Evolutionary conservation across 2,113 vertebrate species (phyloP), one percentile per base, ranked within the genome.

Genomic region (Oreocharis arfaki): DNA sequence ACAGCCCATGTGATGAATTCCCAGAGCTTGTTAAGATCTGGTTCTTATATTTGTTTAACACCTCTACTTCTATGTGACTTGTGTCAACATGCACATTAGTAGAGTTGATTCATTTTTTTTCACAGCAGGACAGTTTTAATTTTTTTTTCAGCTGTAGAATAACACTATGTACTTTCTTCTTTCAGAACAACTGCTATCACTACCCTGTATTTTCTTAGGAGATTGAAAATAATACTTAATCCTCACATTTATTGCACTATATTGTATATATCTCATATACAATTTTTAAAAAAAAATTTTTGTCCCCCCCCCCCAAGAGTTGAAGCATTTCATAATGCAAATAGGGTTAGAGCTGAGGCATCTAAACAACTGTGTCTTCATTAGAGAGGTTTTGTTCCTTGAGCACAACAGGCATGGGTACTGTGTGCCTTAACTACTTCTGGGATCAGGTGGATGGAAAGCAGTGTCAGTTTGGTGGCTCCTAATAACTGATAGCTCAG

Each of bases 301-400:
- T 42, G 13, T 13, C 14, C 11, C 41, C 13, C 18, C 7, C 0
- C 13, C 14, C 13, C 44, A 16, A 53, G 37, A 84, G 44, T 11
- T 32, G 23, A 73, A 84, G 8, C 8, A 6, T 87, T 80, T 73
- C 11, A 10, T 59, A 57, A 27, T 57, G 24, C 5, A 84, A 32
- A 7, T 22, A 15, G 30, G 3, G 11, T 32, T 59, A 33, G 21
- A 81, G 16, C n/a, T 50, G 28, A 49, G n/a, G 14, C 30, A 18
- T 86, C 39, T n/a, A 22, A 64, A 37, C 3, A 4, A 11, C 11
- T 0, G 0, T 19, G 8, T 27, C 37, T 65, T 70, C 9, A 1
- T 65, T 65, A 44, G 67, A 65, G 52, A 56, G 21, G 26, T 21
- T 53, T 67, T 71, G 10, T 30, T 90, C 16, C 20, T 64, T 44